Evolutionary conservation across 2,797 vertebrate species (phyloP), one percentile per base, ranked within the genome.

Genomic region (Halcyon chelicuti): DNA sequence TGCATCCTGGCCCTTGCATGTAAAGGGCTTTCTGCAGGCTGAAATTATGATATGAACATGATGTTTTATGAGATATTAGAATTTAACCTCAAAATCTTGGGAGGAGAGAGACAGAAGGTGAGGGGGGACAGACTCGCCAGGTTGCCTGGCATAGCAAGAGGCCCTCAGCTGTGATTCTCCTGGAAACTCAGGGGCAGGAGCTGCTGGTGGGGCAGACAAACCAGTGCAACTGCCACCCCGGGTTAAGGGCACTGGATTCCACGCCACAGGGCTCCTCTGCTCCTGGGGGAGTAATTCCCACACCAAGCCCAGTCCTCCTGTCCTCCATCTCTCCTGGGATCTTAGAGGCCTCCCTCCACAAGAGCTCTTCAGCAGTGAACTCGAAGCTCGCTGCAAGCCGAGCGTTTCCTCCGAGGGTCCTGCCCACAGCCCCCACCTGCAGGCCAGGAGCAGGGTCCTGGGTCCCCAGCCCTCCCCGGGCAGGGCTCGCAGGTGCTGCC

Each of bases 11-110:
- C 26, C 83, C 86, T 86, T 74, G 61, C 68, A 79, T 0, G 14
- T 93, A 84, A 96, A 88, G 93, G 85, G 68, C 79, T 96, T 93
- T 95, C 94, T 90, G 77, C 75, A 72, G 84, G 86, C 90, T 91
- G 96, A 93, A 97, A 96, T 97, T 96, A 96, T 83, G 93, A 96
- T 88, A 80, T 5, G 80, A 94, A 66, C 88, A 87, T 91, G 88
- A 93, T 94, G 71, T 90, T 97, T 97, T 97, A 95, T 93, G 94
- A 95, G 96, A 88, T 85, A 86, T 58, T 76, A 95, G 92, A 96
- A 91, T 71, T 85, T 94, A 76, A 62, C 68, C 61, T 92, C 94
- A 77, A 58, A 77, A 90, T 91, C 82, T 66, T 68, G 71, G 47
- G 71, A 84, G 79, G 42, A 37, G 5, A 12, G 29, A 74, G 61